These are phyloP conservation scores for Drosophila lacteicornis DNA, from an alignment of 1,140 invertebrate genomes.

Conservation along the genomic window DNA sequence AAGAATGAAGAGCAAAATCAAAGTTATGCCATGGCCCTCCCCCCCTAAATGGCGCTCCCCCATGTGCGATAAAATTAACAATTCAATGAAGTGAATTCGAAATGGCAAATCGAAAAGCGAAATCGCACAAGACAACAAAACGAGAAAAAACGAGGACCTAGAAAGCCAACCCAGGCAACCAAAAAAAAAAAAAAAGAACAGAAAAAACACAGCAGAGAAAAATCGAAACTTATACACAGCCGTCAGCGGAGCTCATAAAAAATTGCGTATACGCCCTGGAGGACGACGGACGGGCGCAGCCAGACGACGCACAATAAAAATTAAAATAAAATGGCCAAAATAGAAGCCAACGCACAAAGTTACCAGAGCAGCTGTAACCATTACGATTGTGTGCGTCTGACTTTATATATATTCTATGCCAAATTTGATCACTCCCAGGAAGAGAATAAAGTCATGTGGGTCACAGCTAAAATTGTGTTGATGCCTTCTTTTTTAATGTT, in stretches of 20 bases:
- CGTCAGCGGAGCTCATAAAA: constrained; percentile 51
- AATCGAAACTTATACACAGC: constrained; percentile 13
- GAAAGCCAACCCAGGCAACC: constrained; percentile 6
- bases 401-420: neutral
- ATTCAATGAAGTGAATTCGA: constrained; percentile 81
- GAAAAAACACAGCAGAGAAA: constrained; percentile 26
- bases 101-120: constrained; percentile 73
- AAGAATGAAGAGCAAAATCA: constrained; percentile 52
- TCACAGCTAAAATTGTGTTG: neutral
- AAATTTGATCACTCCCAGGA: neutral
- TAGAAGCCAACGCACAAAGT: constrained; percentile 56
- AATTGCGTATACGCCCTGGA: constrained; percentile 37
- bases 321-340: constrained; percentile 62
- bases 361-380: constrained; percentile 35
- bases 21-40: constrained; percentile 31
- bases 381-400: constrained; percentile 19
- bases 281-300: constrained; percentile 6
- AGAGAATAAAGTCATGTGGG: constrained; percentile 1
- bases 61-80: constrained; percentile 73
- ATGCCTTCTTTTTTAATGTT: neutral
- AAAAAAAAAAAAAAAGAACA: neutral
- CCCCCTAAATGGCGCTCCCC: constrained; percentile 9
- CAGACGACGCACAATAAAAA: constrained; percentile 60
- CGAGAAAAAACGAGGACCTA: constrained; percentile 2
- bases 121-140: constrained; percentile 34